Percentiles rank a stretch among this genome's conserved stretches.
These are phyloP conservation scores for Cottus gobio DNA, from an alignment of 2,113 vertebrate genomes.

Conservation along the genomic window DNA sequence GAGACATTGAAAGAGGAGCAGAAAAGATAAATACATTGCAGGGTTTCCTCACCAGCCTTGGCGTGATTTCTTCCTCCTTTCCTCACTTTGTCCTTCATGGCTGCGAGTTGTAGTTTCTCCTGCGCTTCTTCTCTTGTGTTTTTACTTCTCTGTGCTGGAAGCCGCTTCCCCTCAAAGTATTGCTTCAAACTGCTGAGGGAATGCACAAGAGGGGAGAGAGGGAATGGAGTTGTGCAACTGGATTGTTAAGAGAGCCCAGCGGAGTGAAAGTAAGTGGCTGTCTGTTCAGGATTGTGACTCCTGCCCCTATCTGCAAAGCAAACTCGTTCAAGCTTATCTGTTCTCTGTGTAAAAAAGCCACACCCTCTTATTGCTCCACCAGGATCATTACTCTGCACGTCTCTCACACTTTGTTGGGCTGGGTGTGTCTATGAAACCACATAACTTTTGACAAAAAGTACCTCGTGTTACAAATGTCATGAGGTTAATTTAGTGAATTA, in stretches of 20 bases:
- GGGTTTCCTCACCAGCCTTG: conserved; percentile 75
- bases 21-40: conserved; percentile 3
- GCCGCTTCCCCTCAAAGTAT: conserved; percentile 35
- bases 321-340: conserved; percentile 69
- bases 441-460: background rate
- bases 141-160: conserved; percentile 23
- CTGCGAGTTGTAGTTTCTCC: conserved; percentile 38
- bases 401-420: conserved; percentile 71
- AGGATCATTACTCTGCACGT: conserved; percentile 50
- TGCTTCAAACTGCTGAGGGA: conserved; percentile 26
- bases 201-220: conserved; percentile 2
- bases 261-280: conserved; percentile 41
- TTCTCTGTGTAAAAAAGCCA: conserved; percentile 63
- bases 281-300: conserved; percentile 57
- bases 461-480: background rate
- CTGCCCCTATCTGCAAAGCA: conserved; percentile 51
- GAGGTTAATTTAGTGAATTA: background rate
- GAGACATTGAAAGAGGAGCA: conserved; percentile 1
- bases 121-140: conserved; percentile 21
- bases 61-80: conserved; percentile 76
- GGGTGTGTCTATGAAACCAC: conserved; percentile 69
- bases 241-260: conserved; percentile 3
- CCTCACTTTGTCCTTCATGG: conserved; percentile 83
- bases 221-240: conserved; percentile 27
- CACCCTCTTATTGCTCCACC: conserved; percentile 81